Percentiles rank a stretch among this genome's conserved stretches.
Conservation (phyloP, 2,888 invertebrate species). For the Acleris sparsana region DNA sequence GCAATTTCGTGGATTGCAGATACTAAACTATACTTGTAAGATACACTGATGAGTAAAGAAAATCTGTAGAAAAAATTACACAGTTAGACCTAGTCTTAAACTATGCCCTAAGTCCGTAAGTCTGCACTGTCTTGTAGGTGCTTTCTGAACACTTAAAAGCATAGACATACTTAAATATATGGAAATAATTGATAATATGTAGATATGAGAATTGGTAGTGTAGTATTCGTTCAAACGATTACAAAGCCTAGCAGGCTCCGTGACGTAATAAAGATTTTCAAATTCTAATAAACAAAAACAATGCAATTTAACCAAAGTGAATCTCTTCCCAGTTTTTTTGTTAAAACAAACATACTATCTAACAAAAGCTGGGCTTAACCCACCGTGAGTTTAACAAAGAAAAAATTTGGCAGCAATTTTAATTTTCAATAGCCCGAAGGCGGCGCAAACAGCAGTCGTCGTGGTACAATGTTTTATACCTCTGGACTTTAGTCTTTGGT, state of each 20-base stretch:
- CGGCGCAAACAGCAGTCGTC: slow-evolving; percentile 62
- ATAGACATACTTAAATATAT: too few relatives aligned
- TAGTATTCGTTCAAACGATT: too few relatives aligned
- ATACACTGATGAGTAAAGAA: too few relatives aligned
- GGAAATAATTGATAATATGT: too few relatives aligned
- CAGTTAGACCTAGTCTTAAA: too few relatives aligned
- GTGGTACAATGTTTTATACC: slow-evolving; percentile 66
- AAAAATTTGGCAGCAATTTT: slow-evolving; percentile 71
- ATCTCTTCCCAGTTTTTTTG: slow-evolving; percentile 34
- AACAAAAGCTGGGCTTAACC: slow-evolving; percentile 59
- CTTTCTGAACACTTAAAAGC: too few relatives aligned
- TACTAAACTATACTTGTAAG: too few relatives aligned
- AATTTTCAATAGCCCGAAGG: slow-evolving; percentile 78
- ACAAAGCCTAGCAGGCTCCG: too few relatives aligned
- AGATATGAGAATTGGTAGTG: too few relatives aligned
- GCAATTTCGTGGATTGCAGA: neutral
- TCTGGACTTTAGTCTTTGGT: slow-evolving; percentile 51
- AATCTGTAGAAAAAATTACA: too few relatives aligned
- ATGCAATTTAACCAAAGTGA: slow-evolving; percentile 6
- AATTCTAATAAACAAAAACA: slow-evolving; percentile 12
- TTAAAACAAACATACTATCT: slow-evolving; percentile 40
- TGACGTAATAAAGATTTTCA: neutral
- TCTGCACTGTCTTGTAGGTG: too few relatives aligned
- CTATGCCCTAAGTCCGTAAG: too few relatives aligned
- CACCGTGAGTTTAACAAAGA: slow-evolving; percentile 61